Percentiles rank a stretch among this genome's conserved stretches.
Conservation (phyloP, 2,113 vertebrate genomes). For the Notechis scutatus region DNA sequence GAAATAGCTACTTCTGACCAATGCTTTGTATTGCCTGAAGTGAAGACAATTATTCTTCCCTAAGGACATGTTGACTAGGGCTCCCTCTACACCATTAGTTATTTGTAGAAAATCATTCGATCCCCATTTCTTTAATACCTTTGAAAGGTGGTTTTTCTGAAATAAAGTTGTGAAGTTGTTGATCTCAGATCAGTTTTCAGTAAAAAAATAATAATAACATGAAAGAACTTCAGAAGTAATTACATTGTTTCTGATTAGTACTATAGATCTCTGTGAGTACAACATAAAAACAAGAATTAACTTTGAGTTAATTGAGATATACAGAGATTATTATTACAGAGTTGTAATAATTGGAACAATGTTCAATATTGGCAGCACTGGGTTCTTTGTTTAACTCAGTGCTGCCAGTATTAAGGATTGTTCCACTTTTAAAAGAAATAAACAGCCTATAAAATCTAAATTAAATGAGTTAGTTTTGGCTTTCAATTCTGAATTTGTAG, state of each 20-base stretch:
- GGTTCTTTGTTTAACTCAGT: background rate
- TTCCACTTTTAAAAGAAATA: background rate
- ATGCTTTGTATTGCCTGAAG: slow-evolving; percentile 32
- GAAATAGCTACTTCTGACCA: slow-evolving; percentile 28
- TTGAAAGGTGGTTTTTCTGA: slow-evolving; percentile 42
- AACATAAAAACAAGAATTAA: background rate
- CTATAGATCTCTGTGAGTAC: background rate
- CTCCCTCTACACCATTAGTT: slow-evolving; percentile 20
- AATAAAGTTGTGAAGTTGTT: slow-evolving; percentile 15
- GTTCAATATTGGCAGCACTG: background rate
- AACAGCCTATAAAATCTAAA: background rate
- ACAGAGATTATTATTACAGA: background rate
- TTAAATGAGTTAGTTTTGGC: background rate
- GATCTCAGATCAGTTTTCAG: background rate
- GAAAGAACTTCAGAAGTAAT: slow-evolving; percentile 15
- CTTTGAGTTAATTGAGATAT: background rate
- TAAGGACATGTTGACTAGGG: background rate
- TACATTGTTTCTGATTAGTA: background rate
- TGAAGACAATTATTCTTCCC: slow-evolving; percentile 41
- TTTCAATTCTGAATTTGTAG: background rate
- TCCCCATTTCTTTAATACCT: slow-evolving; percentile 29
- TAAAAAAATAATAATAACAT: background rate
- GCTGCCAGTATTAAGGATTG: background rate
- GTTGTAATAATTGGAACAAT: background rate
- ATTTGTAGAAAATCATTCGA: slow-evolving; percentile 29